phyloP scores from a whole-genome alignment of 2,113 vertebrate genomes.

The Actenoides hombroni region DNA sequence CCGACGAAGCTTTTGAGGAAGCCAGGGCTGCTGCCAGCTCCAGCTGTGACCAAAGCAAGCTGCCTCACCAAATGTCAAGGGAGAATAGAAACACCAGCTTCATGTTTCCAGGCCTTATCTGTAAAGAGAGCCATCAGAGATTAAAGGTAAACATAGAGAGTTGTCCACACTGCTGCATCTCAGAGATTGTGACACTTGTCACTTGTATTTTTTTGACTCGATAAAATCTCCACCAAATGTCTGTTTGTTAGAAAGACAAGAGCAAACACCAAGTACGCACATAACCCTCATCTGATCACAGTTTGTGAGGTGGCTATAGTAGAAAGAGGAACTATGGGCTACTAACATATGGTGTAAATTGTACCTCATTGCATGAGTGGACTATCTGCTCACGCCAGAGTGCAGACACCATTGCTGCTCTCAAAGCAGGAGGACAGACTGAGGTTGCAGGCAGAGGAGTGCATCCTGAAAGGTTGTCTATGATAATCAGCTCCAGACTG shows the following conservation, averaged over 20 bases:
- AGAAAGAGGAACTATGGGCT: background rate
- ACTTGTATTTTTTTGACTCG: fast-evolving
- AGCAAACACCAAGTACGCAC: background rate
- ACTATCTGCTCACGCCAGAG: fast-evolving
- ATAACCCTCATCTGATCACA: background rate
- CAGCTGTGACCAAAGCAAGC: background rate
- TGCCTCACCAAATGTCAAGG: background rate
- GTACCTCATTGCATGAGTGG: too few species aligned
- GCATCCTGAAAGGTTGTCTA: background rate
- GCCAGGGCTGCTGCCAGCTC: background rate
- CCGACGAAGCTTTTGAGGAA: background rate
- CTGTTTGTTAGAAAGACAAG: background rate
- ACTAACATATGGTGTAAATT: background rate
- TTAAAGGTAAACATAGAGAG: background rate
- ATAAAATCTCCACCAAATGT: background rate
- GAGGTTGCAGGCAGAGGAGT: background rate
- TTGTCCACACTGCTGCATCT: background rate
- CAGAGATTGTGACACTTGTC: background rate
- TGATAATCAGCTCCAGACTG: background rate
- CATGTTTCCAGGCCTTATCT: background rate
- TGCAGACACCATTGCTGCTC: background rate
- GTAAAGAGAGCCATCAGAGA: background rate
- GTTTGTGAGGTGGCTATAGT: background rate
- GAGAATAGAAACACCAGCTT: background rate
- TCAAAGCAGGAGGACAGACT: background rate